phyloP scores from a whole-genome alignment of 2,888 invertebrate species.

The Scrobipalpa costella region DNA sequence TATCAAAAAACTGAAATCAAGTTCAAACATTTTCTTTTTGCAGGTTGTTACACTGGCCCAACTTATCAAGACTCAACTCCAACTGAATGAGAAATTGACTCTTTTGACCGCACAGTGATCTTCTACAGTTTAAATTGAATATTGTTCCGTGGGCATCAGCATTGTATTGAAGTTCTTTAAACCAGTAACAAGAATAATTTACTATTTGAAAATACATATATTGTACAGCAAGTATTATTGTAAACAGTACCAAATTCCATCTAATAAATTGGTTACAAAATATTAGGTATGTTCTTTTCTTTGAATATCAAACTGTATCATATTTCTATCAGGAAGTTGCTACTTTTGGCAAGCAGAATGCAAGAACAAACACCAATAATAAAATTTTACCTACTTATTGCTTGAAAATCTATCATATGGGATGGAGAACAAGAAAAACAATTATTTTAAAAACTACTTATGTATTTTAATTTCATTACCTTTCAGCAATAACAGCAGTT shows the following conservation, averaged over 20 bases:
- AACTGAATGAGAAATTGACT: constrained; percentile 97
- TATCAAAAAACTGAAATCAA: neutral
- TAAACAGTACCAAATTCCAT: constrained; percentile 20
- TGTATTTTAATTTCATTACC: constrained; percentile 5
- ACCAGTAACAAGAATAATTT: neutral
- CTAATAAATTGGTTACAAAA: constrained; percentile 19
- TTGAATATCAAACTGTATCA: neutral
- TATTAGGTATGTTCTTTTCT: neutral
- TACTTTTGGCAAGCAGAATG: neutral
- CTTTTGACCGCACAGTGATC: constrained; percentile 85
- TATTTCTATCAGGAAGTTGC: neutral
- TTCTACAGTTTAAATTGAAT: neutral
- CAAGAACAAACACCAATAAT: too few relatives aligned
- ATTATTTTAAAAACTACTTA: neutral
- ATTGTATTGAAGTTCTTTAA: neutral
- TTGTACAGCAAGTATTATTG: neutral
- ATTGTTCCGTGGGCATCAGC: neutral
- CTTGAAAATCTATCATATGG: neutral
- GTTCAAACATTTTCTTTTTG: neutral
- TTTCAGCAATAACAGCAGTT: constrained; percentile 6
- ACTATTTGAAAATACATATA: neutral
- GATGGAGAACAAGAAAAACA: neutral
- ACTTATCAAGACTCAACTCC: constrained; percentile 96
- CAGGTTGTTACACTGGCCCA: constrained; percentile 93
- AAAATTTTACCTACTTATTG: neutral